phyloP scores from a whole-genome alignment of 2,888 invertebrate species.

The Thalpophila matura region DNA sequence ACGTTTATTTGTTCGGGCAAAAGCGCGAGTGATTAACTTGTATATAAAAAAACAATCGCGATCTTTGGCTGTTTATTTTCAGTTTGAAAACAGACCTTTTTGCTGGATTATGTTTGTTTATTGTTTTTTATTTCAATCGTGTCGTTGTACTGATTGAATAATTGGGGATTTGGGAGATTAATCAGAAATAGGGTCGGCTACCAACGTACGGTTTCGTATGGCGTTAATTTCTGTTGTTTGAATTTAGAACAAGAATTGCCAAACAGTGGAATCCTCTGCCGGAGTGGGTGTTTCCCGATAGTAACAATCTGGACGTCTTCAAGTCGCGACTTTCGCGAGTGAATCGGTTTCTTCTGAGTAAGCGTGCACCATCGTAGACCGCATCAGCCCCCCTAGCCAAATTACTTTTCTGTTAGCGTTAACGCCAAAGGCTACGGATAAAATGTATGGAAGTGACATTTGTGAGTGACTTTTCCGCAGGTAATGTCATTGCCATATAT shows the following conservation, averaged over 20 bases:
- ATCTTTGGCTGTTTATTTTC: constrained; percentile 43
- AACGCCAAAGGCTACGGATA: too few relatives aligned
- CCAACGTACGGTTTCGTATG: constrained; percentile 8
- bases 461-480: too few relatives aligned
- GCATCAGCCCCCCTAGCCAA: too few relatives aligned
- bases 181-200: constrained; percentile 34
- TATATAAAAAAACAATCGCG: constrained; percentile 33
- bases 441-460: too few relatives aligned
- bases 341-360: too few relatives aligned
- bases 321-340: too few relatives aligned
- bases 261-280: too few relatives aligned
- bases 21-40: constrained; percentile 68
- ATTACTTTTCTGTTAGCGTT: too few relatives aligned
- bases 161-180: constrained; percentile 51
- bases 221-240: constrained; percentile 23
- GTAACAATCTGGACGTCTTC: too few relatives aligned
- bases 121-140: constrained; percentile 54
- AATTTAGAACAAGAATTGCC: constrained; percentile 5
- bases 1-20: constrained; percentile 70
- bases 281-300: too few relatives aligned
- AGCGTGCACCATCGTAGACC: too few relatives aligned
- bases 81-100: constrained; percentile 57
- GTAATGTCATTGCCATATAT: too few relatives aligned
- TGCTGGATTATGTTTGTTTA: constrained; percentile 57
- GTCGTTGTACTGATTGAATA: constrained; percentile 58